A percentile compares a stretch with the other conserved stretches of the same genome.
phyloP scores from a whole-genome alignment of 1,140 invertebrate species.

The Parapsyche elsis region DNA sequence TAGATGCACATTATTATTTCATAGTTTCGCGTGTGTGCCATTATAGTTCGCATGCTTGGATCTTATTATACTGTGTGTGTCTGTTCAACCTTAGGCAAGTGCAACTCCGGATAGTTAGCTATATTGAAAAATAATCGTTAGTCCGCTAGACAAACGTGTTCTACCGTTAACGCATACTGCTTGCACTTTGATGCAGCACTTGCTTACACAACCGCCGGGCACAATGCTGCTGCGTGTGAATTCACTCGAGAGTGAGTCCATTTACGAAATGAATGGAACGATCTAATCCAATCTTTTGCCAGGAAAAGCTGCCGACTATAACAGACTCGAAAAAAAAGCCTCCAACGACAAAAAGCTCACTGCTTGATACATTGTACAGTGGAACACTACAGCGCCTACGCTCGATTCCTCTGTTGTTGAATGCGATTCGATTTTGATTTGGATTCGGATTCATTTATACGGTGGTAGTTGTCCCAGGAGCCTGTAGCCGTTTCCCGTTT shows the following conservation, averaged over 20 bases:
- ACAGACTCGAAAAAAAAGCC: background rate
- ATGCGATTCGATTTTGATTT: constrained; percentile 17
- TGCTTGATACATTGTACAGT: background rate
- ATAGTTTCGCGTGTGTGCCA: constrained; percentile 21
- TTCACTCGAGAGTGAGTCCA: background rate
- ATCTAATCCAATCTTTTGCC: background rate
- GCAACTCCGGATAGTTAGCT: constrained; percentile 38
- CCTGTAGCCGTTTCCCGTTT: background rate
- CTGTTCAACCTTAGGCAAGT: constrained; percentile 42
- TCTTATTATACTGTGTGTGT: constrained; percentile 5
- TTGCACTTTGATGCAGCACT: constrained; percentile 38
- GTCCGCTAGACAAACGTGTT: constrained; percentile 52
- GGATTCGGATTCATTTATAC: constrained; percentile 3
- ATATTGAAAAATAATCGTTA: constrained; percentile 49
- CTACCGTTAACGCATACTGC: constrained; percentile 50
- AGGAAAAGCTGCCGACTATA: background rate
- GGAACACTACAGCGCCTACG: background rate
- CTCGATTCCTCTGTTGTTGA: background rate
- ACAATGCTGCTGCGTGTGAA: background rate
- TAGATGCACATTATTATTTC: constrained; percentile 30
- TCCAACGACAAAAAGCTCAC: background rate
- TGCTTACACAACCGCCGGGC: constrained; percentile 16
- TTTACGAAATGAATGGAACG: background rate
- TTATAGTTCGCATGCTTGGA: constrained; percentile 10
- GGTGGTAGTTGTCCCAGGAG: background rate